Percentiles rank a stretch among this genome's conserved stretches.
Conservation (phyloP, 2,113 vertebrate genomes). For the Charadrius vociferus region DNA sequence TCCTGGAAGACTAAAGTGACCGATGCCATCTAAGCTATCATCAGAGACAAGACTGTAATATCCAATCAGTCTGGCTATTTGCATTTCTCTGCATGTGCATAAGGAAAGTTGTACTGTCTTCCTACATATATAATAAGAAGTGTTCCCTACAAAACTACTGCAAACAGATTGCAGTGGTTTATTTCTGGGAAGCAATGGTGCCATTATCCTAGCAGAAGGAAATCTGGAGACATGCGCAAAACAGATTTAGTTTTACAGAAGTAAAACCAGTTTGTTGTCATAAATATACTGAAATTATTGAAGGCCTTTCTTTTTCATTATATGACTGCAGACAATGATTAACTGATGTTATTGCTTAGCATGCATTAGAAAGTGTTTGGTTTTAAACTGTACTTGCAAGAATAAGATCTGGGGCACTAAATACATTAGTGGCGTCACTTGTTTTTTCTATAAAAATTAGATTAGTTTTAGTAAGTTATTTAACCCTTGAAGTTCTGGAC, state of each 20-base stretch:
- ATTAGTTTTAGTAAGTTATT: background rate
- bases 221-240: constrained; percentile 17
- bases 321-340: background rate
- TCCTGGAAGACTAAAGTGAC: background rate
- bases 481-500: background rate
- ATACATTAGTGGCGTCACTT: background rate
- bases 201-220: constrained; percentile 32
- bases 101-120: background rate
- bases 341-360: background rate
- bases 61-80: background rate
- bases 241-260: background rate
- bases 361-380: background rate
- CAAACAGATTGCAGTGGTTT: background rate
- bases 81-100: background rate
- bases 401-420: background rate
- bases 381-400: background rate
- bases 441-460: background rate
- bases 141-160: background rate
- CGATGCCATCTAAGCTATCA: background rate
- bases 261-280: background rate
- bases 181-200: background rate
- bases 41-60: background rate
- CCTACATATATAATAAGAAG: background rate
- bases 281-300: background rate
- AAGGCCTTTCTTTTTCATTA: background rate